Base-by-base conservation (phyloP, 1,140 invertebrate genomes). In the Apis cerana region DNA sequence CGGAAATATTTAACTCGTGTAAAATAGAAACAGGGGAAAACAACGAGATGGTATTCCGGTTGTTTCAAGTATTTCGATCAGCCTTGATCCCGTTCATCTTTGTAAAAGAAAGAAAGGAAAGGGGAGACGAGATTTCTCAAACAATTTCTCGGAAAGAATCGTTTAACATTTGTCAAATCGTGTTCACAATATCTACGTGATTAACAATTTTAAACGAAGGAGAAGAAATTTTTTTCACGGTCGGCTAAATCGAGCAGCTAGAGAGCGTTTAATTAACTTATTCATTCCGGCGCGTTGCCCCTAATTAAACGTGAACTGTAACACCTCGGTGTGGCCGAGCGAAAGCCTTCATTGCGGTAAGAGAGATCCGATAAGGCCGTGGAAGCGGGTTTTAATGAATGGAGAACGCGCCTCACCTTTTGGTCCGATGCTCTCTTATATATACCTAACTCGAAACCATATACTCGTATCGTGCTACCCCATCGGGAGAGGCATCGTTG, bases 241-340 rank as follows among this genome's bases (percentile, higher is more conserved):
- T 23, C 4, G 64, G 67, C 62, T 23, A 72, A 27, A 54, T 48
- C 78, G 23, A 43, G 76, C 43, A 69, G 54, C 19, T 82, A 68
- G 52, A 80, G 82, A 68, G 43, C 80, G 85, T 91, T 91, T 92
- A 92, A 93, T 93, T 93, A 93, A 93, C 92, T 93, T 92, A 93
- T 93, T 93, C 92, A 93, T 92, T 91, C 88, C 89, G 83, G 79
- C 87, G 82, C 86, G 83, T 90, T 85, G 83, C 75, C 76, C 89
- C 92, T 93, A 93, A 93, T 93, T 93, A 93, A 93, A 93, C 91
- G 91, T 87, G 92, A 92, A 91, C 89, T 90, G 89, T 92, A 93
- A 93, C 92, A 93, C 92, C 92, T 93, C 86, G 74, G 72, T 77
- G 71, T 80, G 84, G 85, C 85, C 80, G 84, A 89, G 90, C 85